phyloP scores from a whole-genome alignment of 1,140 invertebrate genomes.

The Ceratosolen solmsi region DNA sequence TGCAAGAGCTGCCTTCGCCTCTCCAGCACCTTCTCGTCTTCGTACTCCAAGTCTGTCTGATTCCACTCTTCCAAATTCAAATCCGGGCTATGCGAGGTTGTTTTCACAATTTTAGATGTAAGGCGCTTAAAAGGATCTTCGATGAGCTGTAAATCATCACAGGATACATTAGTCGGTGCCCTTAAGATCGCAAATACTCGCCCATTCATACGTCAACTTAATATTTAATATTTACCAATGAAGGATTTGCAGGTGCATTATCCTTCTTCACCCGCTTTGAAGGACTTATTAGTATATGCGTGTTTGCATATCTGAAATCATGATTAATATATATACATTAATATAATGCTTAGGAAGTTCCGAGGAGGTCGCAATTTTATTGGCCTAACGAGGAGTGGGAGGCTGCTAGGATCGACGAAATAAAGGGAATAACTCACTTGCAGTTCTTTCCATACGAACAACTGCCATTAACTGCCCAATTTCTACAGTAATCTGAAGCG shows the following conservation, averaged over 20 bases:
- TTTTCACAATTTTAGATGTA: conserved; percentile 79
- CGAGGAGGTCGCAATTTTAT: too few relatives aligned
- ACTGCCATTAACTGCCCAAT: conserved; percentile 83
- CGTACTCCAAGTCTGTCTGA: conserved; percentile 85
- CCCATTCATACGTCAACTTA: too few relatives aligned
- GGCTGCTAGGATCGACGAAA: too few relatives aligned
- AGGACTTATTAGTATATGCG: conserved; percentile 82
- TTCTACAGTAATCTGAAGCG: conserved; percentile 79
- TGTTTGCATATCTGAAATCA: conserved; percentile 76
- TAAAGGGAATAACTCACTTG: conserved; percentile 72
- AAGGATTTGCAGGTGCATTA: conserved; percentile 72
- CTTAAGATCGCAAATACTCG: too few relatives aligned
- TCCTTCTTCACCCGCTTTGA: conserved; percentile 83
- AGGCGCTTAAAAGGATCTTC: conserved; percentile 79
- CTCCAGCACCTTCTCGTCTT: conserved; percentile 86
- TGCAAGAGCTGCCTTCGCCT: conserved; percentile 83
- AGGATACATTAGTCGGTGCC: too few relatives aligned
- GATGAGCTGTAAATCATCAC: conserved; percentile 72
- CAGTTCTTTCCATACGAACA: conserved; percentile 84
- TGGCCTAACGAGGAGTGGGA: too few relatives aligned
- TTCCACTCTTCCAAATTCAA: conserved; percentile 84
- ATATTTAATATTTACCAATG: conserved; percentile 68
- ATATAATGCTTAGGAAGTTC: too few relatives aligned
- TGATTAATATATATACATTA: conserved; percentile 3
- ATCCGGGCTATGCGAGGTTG: conserved; percentile 77